A percentile compares a stretch with the other conserved stretches of the same genome.
phyloP scores from a whole-genome alignment of 2,888 invertebrate species.

The Alloplasta piceator region DNA sequence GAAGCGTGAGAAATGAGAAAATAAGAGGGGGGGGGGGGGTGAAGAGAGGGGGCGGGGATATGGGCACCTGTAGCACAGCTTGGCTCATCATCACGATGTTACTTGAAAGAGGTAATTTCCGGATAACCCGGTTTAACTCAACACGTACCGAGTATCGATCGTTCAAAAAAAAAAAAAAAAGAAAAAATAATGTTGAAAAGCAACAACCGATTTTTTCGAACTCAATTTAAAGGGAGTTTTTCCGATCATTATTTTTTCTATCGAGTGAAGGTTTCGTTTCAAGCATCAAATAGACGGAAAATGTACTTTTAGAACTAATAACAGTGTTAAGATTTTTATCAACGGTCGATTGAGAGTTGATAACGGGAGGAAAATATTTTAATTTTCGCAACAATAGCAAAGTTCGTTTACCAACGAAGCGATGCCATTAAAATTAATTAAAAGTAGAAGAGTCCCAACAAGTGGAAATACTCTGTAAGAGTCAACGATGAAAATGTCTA shows the following conservation, averaged over 20 bases:
- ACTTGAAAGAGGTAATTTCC: slow-evolving; percentile 41
- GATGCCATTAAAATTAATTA: slow-evolving; percentile 48
- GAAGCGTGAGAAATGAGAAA: slow-evolving; percentile 27
- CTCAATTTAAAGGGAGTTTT: not conserved
- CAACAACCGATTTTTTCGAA: not conserved
- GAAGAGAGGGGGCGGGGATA: not conserved
- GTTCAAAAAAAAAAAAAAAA: slow-evolving; percentile 4
- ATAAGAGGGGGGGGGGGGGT: not conserved
- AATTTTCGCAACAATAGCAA: not conserved
- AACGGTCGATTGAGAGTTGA: not conserved
- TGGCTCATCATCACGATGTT: slow-evolving; percentile 25
- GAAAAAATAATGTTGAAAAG: slow-evolving; percentile 3
- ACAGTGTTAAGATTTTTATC: slow-evolving; percentile 9
- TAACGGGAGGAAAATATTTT: not conserved
- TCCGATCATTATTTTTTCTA: not conserved
- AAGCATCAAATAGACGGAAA: not conserved
- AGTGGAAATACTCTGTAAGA: not conserved
- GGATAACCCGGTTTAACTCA: slow-evolving; percentile 14
- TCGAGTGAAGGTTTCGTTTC: not conserved
- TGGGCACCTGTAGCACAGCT: slow-evolving; percentile 9
- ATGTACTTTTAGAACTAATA: not conserved
- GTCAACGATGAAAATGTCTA: slow-evolving; percentile 8
- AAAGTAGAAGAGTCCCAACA: slow-evolving; percentile 2
- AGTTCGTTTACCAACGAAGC: not conserved
- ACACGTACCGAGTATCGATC: not conserved